Conservation (phyloP, 1,140 invertebrate genomes). For the Lepidurus arcticus region DNA sequence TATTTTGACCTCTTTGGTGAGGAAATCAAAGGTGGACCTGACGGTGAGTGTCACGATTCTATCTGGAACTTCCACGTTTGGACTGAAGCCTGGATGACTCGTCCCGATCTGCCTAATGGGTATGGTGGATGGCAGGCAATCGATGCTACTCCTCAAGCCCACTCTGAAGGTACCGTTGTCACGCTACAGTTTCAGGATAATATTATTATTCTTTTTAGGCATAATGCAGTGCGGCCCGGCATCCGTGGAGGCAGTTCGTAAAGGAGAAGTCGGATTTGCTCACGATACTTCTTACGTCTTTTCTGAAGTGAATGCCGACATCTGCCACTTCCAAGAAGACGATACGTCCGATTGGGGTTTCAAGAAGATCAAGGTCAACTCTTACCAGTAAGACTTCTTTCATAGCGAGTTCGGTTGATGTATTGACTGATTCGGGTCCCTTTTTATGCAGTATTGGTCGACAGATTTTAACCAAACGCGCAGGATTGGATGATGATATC, state of each 20-base stretch:
- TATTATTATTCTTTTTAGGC: slow-evolving; percentile 29
- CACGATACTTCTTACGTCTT: slow-evolving; percentile 52
- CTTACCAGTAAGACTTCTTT: slow-evolving; percentile 26
- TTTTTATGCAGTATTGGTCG: slow-evolving; percentile 44
- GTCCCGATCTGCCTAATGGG: slow-evolving; percentile 68
- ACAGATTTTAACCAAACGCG: slow-evolving; percentile 49
- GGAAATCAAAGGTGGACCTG: slow-evolving; percentile 40
- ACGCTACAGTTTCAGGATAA: neutral
- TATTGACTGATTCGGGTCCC: slow-evolving; percentile 15
- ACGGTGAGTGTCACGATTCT: slow-evolving; percentile 40
- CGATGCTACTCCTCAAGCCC: slow-evolving; percentile 50
- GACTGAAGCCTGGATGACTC: slow-evolving; percentile 90
- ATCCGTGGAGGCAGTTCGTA: slow-evolving; percentile 49
- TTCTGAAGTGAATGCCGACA: slow-evolving; percentile 54
- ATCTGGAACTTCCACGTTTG: slow-evolving; percentile 84
- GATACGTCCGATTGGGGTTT: slow-evolving; percentile 40
- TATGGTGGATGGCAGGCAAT: slow-evolving; percentile 51
- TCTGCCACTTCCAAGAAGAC: slow-evolving; percentile 43
- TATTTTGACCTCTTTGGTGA: slow-evolving; percentile 47
- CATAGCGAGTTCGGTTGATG: neutral
- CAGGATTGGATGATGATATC: slow-evolving; percentile 42
- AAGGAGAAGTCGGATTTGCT: slow-evolving; percentile 49
- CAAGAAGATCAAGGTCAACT: slow-evolving; percentile 39
- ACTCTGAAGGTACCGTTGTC: slow-evolving; percentile 43
- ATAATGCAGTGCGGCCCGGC: slow-evolving; percentile 50